Conservation (phyloP, 2,113 vertebrate genomes). For the Heloderma charlesbogerti region DNA sequence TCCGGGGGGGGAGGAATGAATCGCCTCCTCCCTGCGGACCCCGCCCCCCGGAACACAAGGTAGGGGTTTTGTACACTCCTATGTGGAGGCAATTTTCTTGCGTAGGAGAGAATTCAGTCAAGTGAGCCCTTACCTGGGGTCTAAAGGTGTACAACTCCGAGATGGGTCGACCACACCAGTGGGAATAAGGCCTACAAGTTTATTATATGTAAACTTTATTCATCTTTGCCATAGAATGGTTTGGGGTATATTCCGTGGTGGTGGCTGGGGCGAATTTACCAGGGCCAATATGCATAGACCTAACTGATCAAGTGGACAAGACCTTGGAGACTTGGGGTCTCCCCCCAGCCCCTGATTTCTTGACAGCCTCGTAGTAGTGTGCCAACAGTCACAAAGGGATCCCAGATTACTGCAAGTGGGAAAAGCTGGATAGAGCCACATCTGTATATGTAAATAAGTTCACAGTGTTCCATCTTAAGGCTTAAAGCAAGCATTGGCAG, state of each 20-base stretch:
- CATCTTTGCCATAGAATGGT: not conserved
- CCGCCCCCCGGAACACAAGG: too few relatives aligned
- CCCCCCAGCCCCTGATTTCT: not conserved
- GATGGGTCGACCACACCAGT: not conserved
- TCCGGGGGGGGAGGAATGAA: too few relatives aligned
- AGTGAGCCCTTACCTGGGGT: not conserved
- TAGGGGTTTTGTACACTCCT: too few relatives aligned
- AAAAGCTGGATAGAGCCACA: not conserved
- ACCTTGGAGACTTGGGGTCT: not conserved
- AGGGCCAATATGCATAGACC: not conserved
- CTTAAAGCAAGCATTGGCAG: not conserved
- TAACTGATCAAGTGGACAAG: not conserved
- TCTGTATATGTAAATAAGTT: not conserved
- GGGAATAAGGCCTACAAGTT: not conserved
- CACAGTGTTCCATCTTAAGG: not conserved
- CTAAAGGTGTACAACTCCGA: not conserved
- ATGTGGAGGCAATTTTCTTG: not conserved
- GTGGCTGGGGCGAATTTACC: too few relatives aligned
- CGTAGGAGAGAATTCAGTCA: not conserved
- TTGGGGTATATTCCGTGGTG: too few relatives aligned
- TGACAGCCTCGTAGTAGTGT: not conserved
- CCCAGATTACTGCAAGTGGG: too few relatives aligned
- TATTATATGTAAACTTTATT: not conserved
- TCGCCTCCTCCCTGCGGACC: too few relatives aligned
- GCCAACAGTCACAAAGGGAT: not conserved